Evolutionary conservation across 2,113 vertebrate genomes (phyloP), one percentile per base, ranked within the genome.

Genomic region (Marmota monax): DNA sequence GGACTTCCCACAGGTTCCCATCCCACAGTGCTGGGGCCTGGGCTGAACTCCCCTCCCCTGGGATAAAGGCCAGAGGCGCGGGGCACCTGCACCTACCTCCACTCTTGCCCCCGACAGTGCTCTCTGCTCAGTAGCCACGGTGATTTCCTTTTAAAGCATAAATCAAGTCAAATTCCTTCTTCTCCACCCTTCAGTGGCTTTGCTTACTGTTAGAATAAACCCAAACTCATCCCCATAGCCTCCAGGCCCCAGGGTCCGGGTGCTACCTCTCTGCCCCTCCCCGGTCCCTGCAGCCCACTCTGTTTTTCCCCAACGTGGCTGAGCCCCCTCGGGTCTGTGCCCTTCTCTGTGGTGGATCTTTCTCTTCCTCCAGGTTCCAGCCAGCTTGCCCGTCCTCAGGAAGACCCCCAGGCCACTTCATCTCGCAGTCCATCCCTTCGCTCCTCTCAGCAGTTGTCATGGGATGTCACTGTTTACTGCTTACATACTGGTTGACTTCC

Each of bases 21-120:
- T 18, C 22, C 1, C n/a, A 25, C 39, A 45, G 14, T 18, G 18
- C 0, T 25, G n/a, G 9, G 4, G 7, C 13, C 2, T 0, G 53
- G 37, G 20, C 34, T 6, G 14, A 63, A 39, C 25, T 32, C 27
- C 58, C 56, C 63, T 45, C 32, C 13, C 69, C 27, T 58, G 63
- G 32, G 84, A 8, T 22, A 72, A 61, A 29, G 67, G 56, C 4
- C 2, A 53, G 73, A 65, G 69, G 53, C 72, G 4, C 2, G 0
- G 16, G 53, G 32, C 14, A 14, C 10, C 2, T 20, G 34, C 16
- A 63, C 42, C 61, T 37, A 37, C 61, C 34, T 78, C 29, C 17
- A 20, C 5, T 65, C 65, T 42, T n/a, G 14, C 4, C 29, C 29
- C n/a, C 69, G 17, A 29, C 39, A 4, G 61, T 63, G 22, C 39